Conservation (phyloP, 1,140 invertebrate genomes). For the Grapholita molesta region DNA sequence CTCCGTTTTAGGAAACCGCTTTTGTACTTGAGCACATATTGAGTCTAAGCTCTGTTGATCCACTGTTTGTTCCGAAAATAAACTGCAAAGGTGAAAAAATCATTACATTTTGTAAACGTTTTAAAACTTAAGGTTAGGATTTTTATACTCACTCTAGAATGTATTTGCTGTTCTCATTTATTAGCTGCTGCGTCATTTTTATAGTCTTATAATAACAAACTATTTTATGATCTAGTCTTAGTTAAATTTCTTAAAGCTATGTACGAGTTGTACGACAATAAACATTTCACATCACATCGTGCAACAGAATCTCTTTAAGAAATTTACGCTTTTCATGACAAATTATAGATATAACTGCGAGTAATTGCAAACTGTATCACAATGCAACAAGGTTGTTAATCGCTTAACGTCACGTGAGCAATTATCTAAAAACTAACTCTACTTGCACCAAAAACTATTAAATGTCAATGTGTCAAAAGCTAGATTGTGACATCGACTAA, state of each 20-base stretch:
- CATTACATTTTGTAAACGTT: slow-evolving; percentile 17
- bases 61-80: slow-evolving; percentile 75
- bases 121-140: slow-evolving; percentile 22
- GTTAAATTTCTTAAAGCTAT: not conserved
- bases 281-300: not conserved
- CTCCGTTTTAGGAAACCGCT: slow-evolving; percentile 86
- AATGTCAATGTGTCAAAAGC: not conserved
- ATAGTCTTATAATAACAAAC: not conserved
- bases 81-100: slow-evolving; percentile 50
- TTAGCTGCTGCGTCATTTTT: slow-evolving; percentile 65
- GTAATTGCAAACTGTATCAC: not conserved
- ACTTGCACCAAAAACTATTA: not conserved
- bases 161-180: slow-evolving; percentile 71
- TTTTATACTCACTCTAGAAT: slow-evolving; percentile 61
- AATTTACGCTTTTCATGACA: not conserved
- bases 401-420: not conserved
- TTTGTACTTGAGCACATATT: slow-evolving; percentile 82
- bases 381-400: not conserved
- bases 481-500: not conserved
- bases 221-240: not conserved
- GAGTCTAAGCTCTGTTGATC: slow-evolving; percentile 72
- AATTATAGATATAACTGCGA: not conserved
- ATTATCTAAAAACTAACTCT: not conserved
- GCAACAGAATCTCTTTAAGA: not conserved
- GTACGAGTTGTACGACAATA: too few species aligned